These are phyloP conservation scores for Meles meles DNA, from an alignment of 2,113 vertebrate genomes.

Conservation along the genomic window DNA sequence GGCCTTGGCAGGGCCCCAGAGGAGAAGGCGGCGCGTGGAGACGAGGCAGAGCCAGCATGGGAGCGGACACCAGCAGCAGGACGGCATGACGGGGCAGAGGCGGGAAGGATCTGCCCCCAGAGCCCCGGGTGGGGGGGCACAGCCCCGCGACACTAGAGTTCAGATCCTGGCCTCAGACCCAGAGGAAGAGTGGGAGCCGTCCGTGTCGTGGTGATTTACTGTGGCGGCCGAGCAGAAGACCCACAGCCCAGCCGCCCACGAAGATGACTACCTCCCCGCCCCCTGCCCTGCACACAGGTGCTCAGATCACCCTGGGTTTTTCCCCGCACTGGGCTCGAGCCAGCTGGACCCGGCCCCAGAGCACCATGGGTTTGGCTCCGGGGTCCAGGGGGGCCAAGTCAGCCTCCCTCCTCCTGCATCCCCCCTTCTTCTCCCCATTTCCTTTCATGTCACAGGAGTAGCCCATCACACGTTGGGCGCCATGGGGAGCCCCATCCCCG, in stretches of 20 bases:
- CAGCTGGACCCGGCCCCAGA: background rate
- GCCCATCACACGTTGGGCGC: background rate
- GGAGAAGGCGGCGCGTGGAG: background rate
- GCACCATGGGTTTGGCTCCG: background rate
- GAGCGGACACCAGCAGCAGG: background rate
- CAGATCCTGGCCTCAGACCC: background rate
- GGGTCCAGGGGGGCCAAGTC: background rate
- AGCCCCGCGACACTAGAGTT: background rate
- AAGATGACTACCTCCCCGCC: rapidly evolving
- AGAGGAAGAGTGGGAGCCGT: background rate
- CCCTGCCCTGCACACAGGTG: background rate
- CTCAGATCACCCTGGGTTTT: background rate
- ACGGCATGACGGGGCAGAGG: rapidly evolving
- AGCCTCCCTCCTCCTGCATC: background rate
- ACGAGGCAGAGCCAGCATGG: background rate
- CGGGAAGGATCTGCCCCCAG: background rate
- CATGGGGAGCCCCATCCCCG: background rate
- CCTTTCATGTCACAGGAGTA: background rate
- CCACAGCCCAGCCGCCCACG: background rate
- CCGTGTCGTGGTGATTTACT: background rate
- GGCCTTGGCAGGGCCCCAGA: background rate
- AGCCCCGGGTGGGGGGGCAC: too few species aligned
- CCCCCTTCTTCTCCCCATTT: background rate
- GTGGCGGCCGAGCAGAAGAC: background rate
- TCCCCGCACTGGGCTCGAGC: background rate